These are phyloP conservation scores for Chironomus riparius DNA, from an alignment of 2,888 invertebrate species.

Conservation along the genomic window DNA sequence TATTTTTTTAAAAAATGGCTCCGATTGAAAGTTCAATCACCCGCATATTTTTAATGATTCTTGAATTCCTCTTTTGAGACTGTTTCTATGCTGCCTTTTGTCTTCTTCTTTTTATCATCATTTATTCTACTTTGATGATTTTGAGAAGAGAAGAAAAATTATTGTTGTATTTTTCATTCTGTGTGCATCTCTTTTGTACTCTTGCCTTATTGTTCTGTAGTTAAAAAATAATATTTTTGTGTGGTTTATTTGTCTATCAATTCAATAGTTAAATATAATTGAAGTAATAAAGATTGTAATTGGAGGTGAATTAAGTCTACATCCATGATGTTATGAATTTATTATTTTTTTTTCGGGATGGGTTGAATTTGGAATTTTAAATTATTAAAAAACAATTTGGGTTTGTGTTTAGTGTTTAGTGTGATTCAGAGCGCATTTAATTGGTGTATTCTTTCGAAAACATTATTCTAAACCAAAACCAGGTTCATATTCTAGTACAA, in stretches of 20 bases:
- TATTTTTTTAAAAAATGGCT: neutral
- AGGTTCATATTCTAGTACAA: too few relatives aligned
- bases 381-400: neutral
- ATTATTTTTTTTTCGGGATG: too few relatives aligned
- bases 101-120: conserved; percentile 1
- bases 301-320: neutral
- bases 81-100: conserved; percentile 11
- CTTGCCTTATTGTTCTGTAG: neutral
- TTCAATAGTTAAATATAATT: neutral
- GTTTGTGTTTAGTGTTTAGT: too few relatives aligned
- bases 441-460: too few relatives aligned
- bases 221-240: neutral
- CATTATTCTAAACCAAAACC: too few relatives aligned
- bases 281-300: neutral
- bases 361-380: neutral
- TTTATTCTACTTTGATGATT: conserved; percentile 6
- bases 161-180: neutral
- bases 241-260: neutral
- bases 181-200: neutral
- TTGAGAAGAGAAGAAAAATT: neutral
- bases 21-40: conserved; percentile 20
- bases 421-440: neutral
- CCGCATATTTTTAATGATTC: conserved; percentile 26
- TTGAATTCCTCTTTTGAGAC: conserved; percentile 19
- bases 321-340: too few relatives aligned